These are phyloP conservation scores for Colossoma macropomum DNA, from an alignment of 2,113 vertebrate species.

Conservation along the genomic window DNA sequence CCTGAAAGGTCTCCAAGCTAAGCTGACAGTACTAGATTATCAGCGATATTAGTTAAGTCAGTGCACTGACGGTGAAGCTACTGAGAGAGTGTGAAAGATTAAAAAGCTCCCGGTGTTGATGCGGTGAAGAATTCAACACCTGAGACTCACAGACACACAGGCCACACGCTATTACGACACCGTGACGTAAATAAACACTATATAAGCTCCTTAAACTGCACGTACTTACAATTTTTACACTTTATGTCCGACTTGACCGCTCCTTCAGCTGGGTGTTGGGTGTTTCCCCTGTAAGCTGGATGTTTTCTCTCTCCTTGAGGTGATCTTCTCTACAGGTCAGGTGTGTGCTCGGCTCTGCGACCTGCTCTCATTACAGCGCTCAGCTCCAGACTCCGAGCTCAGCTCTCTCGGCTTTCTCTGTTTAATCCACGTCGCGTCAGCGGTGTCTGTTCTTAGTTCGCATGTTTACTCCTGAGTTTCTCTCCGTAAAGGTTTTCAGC, in stretches of 20 bases:
- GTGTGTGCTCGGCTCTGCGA: neutral
- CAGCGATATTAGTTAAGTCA: too few relatives aligned
- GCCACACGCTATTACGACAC: neutral
- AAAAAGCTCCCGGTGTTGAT: too few relatives aligned
- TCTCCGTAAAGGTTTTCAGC: neutral
- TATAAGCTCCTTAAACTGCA: neutral
- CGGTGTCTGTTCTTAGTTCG: neutral
- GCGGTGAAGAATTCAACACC: too few relatives aligned
- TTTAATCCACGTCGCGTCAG: neutral
- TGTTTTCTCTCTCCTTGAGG: neutral
- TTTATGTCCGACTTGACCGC: too few relatives aligned
- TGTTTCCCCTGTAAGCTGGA: neutral
- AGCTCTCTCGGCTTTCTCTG: neutral
- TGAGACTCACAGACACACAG: too few relatives aligned
- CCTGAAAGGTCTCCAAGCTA: too few relatives aligned
- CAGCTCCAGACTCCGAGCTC: neutral
- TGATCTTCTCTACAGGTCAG: neutral
- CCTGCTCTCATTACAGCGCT: neutral
- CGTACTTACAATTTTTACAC: neutral
- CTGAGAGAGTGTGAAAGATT: too few relatives aligned
- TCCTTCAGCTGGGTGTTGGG: neutral
- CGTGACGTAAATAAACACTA: conserved; percentile 7
- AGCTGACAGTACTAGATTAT: too few relatives aligned
- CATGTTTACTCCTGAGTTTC: neutral
- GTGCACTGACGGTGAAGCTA: too few relatives aligned